Base-by-base conservation (phyloP, 1,140 invertebrate species). In the Hyposmocoma kahamanoa region DNA sequence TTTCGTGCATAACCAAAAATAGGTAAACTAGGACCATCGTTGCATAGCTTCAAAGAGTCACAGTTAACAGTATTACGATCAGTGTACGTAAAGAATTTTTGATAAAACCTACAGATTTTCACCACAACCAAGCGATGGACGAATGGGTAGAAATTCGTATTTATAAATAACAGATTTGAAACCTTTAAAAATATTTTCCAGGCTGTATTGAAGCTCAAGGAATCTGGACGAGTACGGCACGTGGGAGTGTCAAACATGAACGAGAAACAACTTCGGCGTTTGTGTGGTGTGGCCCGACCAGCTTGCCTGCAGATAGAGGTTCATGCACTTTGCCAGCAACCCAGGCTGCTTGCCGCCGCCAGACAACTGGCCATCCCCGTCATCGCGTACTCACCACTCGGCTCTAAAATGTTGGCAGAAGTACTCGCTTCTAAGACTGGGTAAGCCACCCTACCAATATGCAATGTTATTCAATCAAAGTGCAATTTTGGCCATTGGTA, bases 341-440 rank as follows among this genome's bases (percentile, higher is more conserved):
- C 88, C 3, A 76, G 89, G 10, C 75, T 98, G 13, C 82, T 92
- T 1, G 87, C 92, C 30, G 93, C 90, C 41, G 96, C 95, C 60
- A 86, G 89, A 42, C 66, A 84, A 11, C 87, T 92, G 45, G 89
- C 90, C 20, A 94, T 97, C 30, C 84, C 89, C 0, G 68, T 97
- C 1, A 94, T 92, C 0, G 95, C 93, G 0, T 98, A 97, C 68
- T 92, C 93, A 22, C 94, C 96, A 0, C 77, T 98, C 9, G 96
- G 93, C 3, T 92, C 92, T 1, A 91, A 90, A 50, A 93, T 90
- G 1, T 77, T 90, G 22, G 81, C 82, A 15, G 79, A 85, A 53
- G 73, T 87, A 18, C 71, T 90, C 42, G 50, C 75, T 32, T 64
- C 64, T 11, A 72, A 72, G 55, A 82, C 72, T 53, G 81, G 78